A percentile compares a stretch with the other conserved stretches of the same genome.
phyloP scores from a whole-genome alignment of 2,888 invertebrate genomes.

The Troglohyphantes excavatus region DNA sequence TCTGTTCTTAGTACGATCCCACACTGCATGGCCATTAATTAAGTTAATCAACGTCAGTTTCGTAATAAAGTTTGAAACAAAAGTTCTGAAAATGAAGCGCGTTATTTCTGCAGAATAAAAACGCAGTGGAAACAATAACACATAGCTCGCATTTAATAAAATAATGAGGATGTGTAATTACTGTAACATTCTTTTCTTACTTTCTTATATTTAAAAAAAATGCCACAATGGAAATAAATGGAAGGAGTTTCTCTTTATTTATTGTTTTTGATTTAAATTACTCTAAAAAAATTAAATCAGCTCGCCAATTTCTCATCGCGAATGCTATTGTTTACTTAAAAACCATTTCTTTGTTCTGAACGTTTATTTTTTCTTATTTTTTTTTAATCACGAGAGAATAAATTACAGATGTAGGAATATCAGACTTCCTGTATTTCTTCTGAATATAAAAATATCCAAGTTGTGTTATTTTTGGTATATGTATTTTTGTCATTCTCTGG shows the following conservation, averaged over 20 bases:
- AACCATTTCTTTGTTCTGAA: background rate
- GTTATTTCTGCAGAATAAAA: background rate
- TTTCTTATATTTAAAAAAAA: slow-evolving; percentile 14
- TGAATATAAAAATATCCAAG: too few species aligned
- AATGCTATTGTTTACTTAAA: slow-evolving; percentile 8
- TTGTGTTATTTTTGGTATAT: too few species aligned
- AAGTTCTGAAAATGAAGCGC: slow-evolving; percentile 48
- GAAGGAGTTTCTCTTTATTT: slow-evolving; percentile 39
- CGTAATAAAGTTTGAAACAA: slow-evolving; percentile 62
- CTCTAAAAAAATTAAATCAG: slow-evolving; percentile 9
- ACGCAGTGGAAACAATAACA: background rate
- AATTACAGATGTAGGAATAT: background rate
- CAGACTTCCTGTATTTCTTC: slow-evolving; percentile 13
- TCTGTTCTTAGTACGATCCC: background rate
- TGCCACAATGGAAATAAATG: slow-evolving; percentile 3
- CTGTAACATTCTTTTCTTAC: slow-evolving; percentile 27
- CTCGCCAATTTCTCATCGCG: background rate
- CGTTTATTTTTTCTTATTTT: background rate
- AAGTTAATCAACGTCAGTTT: slow-evolving; percentile 63
- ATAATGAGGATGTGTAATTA: slow-evolving; percentile 56
- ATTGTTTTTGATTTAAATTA: slow-evolving; percentile 13
- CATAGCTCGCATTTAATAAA: slow-evolving; percentile 41
- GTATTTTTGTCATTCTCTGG: too few species aligned
- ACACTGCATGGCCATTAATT: slow-evolving; percentile 43
- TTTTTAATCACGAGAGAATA: slow-evolving; percentile 1